A percentile compares a stretch with the other conserved stretches of the same genome.
Evolutionary conservation across 2,888 invertebrate genomes (phyloP).

Genomic region (Coenonympha arcania): DNA sequence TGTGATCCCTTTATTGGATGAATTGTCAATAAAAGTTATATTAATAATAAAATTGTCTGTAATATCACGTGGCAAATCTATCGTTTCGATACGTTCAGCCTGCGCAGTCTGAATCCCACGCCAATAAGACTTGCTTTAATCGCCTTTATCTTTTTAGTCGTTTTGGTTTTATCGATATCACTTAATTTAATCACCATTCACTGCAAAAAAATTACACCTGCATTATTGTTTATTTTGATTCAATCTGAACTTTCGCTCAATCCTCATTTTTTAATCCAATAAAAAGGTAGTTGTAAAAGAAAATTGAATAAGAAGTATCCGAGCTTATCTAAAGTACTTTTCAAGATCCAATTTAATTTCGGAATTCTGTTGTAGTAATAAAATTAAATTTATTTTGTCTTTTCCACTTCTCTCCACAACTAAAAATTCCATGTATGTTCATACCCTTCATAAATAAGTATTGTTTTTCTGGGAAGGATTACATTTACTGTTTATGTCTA

Average conservation of each 20-base stretch:
- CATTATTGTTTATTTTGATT: not conserved
- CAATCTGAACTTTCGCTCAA: not conserved
- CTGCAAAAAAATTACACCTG: constrained; percentile 8
- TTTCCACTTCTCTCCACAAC: not conserved
- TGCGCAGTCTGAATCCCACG: not conserved
- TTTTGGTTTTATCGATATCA: constrained; percentile 11
- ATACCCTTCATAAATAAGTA: not conserved
- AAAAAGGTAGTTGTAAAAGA: no score
- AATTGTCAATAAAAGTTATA: not conserved
- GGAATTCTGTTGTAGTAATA: not conserved
- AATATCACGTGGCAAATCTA: not conserved
- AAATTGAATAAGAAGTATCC: no score
- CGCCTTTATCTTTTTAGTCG: constrained; percentile 33
- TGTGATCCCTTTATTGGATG: not conserved
- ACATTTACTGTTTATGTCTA: constrained; percentile 5
- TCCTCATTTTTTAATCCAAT: no score
- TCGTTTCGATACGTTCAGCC: not conserved
- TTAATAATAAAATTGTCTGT: not conserved
- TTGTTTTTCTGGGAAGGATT: constrained; percentile 7
- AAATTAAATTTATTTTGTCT: not conserved
- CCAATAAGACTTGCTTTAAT: constrained; percentile 32
- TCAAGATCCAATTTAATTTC: no score
- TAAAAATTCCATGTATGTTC: not conserved
- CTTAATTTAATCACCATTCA: constrained; percentile 12
- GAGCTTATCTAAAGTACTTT: no score